Evolutionary conservation across 2,888 invertebrate genomes (phyloP).

Genomic region (Drosophila nr. medialis): DNA sequence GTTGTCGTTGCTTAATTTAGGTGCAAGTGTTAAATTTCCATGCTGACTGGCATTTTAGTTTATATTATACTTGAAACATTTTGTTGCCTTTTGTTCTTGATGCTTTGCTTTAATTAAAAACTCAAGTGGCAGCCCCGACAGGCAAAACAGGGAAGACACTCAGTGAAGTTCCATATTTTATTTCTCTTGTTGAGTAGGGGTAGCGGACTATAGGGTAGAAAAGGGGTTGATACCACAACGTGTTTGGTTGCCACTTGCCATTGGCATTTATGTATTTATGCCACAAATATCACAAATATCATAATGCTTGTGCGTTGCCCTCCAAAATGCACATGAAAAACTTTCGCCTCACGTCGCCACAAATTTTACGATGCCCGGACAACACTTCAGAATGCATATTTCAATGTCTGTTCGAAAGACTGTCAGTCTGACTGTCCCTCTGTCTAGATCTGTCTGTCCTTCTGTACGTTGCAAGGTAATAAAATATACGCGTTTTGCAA

Average conservation of each 20-base stretch:
- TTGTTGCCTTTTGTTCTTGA: conserved; percentile 72
- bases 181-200: not conserved
- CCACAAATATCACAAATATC: conserved; percentile 55
- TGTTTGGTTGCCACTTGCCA: conserved; percentile 25
- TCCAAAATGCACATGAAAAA: conserved; percentile 59
- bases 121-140: conserved; percentile 65
- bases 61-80: conserved; percentile 64
- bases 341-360: conserved; percentile 44
- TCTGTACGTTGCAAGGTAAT: conserved; percentile 63
- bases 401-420: conserved; percentile 52
- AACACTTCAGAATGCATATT: conserved; percentile 74
- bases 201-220: not conserved
- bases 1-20: conserved; percentile 66
- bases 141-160: not conserved
- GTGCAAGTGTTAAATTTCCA: conserved; percentile 78
- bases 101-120: conserved; percentile 76
- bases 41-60: conserved; percentile 72
- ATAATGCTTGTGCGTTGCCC: conserved; percentile 31
- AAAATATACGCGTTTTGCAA: conserved; percentile 72
- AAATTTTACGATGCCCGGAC: conserved; percentile 66
- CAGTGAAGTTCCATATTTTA: conserved; percentile 16
- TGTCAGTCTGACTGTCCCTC: conserved; percentile 25
- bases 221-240: not conserved
- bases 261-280: conserved; percentile 42
- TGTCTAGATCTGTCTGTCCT: conserved; percentile 19